Evolutionary conservation across 2,888 invertebrate genomes (phyloP), one percentile per base, ranked within the genome.

Genomic region (Microdon myrmicae): DNA sequence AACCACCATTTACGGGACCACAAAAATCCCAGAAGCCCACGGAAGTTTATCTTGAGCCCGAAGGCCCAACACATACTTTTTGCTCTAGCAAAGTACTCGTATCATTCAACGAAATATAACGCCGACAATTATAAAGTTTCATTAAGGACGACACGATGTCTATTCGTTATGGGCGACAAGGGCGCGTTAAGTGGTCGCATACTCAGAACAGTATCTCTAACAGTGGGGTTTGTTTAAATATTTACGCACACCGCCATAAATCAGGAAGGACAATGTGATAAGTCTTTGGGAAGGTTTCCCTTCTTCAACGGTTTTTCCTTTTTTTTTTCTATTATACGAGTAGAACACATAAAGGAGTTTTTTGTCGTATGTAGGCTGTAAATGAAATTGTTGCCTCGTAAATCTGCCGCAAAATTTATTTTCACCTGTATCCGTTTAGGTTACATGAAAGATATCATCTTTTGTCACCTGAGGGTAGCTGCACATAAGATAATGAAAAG

Each of bases 121-220:
- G 19, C 17, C 44, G 32, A 44, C 31, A 54, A 54, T 54, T 54
- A 44, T 54, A 44, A 54, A 54, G 44, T 54, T 54, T 32, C 44
- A 44, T 44, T 44, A 44, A 29, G 17, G 31, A 38, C 25, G 19
- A 29, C 26, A 28, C 35, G 26, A 19, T 22, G 20, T 16, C 39
- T 23, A 38, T 13, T 31, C 28, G 20, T 37, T 37, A 31, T 38
- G 31, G 44, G 53, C 35, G 14, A 34, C 26, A 19, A 14, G 43
- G 31, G 35, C 25, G 25, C 13, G n/a, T n/a, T n/a, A 39, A 7
- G 32, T 9, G 31, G 4, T 17, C 31, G 12, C 22, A 39, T 26
- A 9, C 16, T 25, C n/a, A 17, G 19, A n/a, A 7, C 8, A n/a
- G n/a, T 23, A 43, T 34, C 12, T n/a, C n/a, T n/a, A n/a, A n/a